These are phyloP conservation scores for Crambe crambe DNA, from an alignment of 37 sponge, comb jelly and placozoan species.

Conservation along the genomic window DNA sequence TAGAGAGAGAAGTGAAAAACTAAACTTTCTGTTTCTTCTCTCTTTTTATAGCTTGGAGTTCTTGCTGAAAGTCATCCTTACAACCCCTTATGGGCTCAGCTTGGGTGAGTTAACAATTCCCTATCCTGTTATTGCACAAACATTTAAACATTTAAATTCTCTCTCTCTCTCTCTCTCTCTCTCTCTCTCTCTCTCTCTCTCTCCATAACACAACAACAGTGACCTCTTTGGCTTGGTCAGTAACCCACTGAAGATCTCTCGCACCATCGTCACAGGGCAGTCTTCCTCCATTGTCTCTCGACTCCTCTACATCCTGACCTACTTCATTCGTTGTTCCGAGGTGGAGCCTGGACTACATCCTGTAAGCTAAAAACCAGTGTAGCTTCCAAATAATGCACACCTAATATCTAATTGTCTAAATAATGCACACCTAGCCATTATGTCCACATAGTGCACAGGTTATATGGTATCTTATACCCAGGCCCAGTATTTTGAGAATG, in stretches of 20 bases:
- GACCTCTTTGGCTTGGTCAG: constrained; percentile 70
- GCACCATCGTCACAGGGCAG: constrained; percentile 74
- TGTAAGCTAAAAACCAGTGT: neutral
- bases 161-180: too few species aligned
- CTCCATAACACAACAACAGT: too few species aligned
- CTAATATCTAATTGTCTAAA: too few species aligned
- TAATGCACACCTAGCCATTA: neutral
- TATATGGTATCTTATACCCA: too few species aligned
- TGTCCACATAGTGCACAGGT: too few species aligned
- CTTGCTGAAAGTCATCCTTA: constrained; percentile 70
- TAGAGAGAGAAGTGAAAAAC: too few species aligned
- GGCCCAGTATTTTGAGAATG: too few species aligned
- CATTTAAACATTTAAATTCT: neutral
- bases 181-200: too few species aligned
- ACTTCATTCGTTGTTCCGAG: constrained; percentile 84
- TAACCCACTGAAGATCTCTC: constrained; percentile 54
- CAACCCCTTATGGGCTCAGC: constrained; percentile 80
- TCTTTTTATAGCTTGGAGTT: constrained; percentile 32
- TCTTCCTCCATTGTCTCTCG: constrained; percentile 31
- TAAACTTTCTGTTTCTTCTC: neutral
- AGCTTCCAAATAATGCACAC: neutral
- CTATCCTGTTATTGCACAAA: neutral
- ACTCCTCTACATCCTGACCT: constrained; percentile 71
- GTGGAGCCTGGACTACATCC: constrained; percentile 27
- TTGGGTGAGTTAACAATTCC: constrained; percentile 44